Conservation (phyloP, 2,797 vertebrate genomes). For the Poecilia picta region DNA sequence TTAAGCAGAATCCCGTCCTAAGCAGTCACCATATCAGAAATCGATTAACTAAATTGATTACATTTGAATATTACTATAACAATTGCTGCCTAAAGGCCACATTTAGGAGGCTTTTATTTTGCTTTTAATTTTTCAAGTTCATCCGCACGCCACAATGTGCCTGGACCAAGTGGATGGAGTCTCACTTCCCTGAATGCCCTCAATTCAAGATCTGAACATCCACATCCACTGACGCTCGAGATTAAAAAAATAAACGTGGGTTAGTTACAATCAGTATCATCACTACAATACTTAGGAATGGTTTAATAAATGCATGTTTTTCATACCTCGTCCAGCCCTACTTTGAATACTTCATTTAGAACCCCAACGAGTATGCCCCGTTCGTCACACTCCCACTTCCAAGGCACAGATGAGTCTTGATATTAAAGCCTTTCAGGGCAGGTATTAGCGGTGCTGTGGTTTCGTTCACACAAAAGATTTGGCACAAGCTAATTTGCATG, state of each 20-base stretch:
- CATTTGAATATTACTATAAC: neutral
- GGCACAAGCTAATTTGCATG: conserved; percentile 96
- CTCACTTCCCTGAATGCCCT: neutral
- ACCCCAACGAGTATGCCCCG: conserved; percentile 23
- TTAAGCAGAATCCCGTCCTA: neutral
- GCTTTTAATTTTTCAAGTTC: neutral
- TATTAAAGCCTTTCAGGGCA: conserved; percentile 86
- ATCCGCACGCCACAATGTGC: neutral
- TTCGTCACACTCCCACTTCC: conserved; percentile 46
- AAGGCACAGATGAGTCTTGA: conserved; percentile 85
- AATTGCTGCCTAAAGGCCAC: neutral
- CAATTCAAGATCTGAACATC: neutral
- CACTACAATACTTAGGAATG: neutral
- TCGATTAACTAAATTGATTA: neutral
- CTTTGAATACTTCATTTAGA: conserved; percentile 32
- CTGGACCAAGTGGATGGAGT: neutral
- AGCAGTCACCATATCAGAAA: neutral
- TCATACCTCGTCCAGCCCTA: neutral
- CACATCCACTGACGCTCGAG: neutral
- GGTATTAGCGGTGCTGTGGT: conserved; percentile 90
- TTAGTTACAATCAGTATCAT: neutral
- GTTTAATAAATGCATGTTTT: neutral
- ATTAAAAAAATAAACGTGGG: neutral
- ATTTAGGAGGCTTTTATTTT: neutral
- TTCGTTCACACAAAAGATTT: conserved; percentile 90